Conservation (phyloP, 2,113 vertebrate species). For the Rostratula benghalensis region DNA sequence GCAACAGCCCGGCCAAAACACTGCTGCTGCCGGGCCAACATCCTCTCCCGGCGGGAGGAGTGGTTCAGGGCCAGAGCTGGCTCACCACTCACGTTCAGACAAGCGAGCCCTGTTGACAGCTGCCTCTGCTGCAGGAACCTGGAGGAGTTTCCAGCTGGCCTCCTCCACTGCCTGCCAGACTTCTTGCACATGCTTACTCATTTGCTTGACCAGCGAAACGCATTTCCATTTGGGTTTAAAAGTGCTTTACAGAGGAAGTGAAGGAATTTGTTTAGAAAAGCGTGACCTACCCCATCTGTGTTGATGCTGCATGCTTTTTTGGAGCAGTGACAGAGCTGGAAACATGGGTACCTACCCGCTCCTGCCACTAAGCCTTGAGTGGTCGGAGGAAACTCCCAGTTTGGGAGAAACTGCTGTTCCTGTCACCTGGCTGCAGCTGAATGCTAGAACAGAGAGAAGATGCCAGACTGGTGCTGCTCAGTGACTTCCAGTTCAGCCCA, state of each 20-base stretch:
- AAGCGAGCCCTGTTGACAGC: not conserved
- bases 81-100: not conserved
- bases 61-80: not conserved
- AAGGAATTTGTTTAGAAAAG: not conserved
- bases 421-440: not conserved
- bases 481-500: not conserved
- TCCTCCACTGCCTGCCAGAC: not conserved
- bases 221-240: not conserved
- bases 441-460: not conserved
- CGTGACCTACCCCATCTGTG: accelerated
- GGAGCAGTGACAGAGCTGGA: not conserved
- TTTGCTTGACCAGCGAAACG: not conserved
- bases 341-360: not conserved
- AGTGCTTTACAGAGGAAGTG: not conserved
- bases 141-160: not conserved
- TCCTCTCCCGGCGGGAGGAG: not conserved
- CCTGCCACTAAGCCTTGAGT: not conserved
- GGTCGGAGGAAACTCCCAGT: not conserved
- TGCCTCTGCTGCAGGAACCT: not conserved
- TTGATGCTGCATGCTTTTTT: accelerated
- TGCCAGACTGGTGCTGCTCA: not conserved
- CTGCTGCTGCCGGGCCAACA: accelerated
- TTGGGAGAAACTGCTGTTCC: not conserved
- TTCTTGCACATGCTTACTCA: not conserved
- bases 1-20: not conserved